phyloP scores from a whole-genome alignment of 2,888 invertebrate genomes.

The Caenorhabditis becei region DNA sequence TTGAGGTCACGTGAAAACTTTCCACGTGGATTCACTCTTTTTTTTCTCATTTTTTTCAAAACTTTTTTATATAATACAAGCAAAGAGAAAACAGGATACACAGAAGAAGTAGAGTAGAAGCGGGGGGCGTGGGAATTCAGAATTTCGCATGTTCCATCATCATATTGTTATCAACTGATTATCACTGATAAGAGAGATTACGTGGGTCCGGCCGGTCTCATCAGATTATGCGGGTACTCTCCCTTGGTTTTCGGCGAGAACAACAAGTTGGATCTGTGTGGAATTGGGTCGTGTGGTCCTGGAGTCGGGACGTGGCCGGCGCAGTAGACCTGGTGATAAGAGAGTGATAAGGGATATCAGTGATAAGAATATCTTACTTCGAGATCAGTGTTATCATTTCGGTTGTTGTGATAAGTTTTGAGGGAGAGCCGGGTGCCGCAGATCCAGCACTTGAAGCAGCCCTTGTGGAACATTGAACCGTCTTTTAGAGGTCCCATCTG shows the following conservation, averaged over 20 bases:
- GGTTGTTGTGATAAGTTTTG: slow-evolving; percentile 82
- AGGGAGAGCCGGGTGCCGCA: slow-evolving; percentile 81
- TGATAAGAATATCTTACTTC: slow-evolving; percentile 70
- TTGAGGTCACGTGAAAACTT: too few species aligned
- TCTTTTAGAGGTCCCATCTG: slow-evolving; percentile 82
- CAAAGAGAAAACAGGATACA: slow-evolving; percentile 9
- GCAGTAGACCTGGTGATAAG: slow-evolving; percentile 82
- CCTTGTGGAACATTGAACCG: slow-evolving; percentile 81
- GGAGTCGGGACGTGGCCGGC: slow-evolving; percentile 82
- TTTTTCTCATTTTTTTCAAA: not conserved
- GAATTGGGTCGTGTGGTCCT: slow-evolving; percentile 82
- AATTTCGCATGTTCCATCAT: not conserved
- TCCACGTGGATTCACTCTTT: too few species aligned
- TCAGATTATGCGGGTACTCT: slow-evolving; percentile 81
- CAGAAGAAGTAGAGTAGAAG: not conserved
- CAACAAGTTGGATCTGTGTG: slow-evolving; percentile 81
- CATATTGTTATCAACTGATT: not conserved
- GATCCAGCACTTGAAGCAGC: slow-evolving; percentile 82
- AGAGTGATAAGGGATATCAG: slow-evolving; percentile 24
- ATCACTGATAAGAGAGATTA: too few species aligned
- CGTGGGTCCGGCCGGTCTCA: slow-evolving; percentile 78
- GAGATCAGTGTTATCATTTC: slow-evolving; percentile 82
- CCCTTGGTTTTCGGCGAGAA: slow-evolving; percentile 82
- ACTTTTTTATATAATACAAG: slow-evolving; percentile 43
- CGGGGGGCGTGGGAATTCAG: not conserved